Percentiles rank a stretch among this genome's conserved stretches.
Conservation (phyloP, 2,888 invertebrate species). For the Chironomus tentans region DNA sequence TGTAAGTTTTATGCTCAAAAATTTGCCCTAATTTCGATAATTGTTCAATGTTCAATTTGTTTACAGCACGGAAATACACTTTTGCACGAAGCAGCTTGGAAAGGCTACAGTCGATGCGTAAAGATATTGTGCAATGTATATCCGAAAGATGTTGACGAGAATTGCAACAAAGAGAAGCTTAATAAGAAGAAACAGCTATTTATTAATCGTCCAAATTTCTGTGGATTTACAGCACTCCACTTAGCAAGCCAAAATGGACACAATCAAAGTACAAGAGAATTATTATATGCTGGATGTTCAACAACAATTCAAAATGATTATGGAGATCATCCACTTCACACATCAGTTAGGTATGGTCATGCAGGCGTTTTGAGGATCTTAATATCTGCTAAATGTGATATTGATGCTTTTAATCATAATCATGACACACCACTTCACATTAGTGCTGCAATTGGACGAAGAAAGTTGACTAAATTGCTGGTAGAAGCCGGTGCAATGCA, state of each 20-base stretch:
- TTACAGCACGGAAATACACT: constrained; percentile 84
- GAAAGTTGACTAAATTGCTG: constrained; percentile 83
- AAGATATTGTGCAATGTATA: constrained; percentile 49
- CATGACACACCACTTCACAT: constrained; percentile 93
- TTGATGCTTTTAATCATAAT: constrained; percentile 89
- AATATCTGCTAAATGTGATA: constrained; percentile 77
- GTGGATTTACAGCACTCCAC: constrained; percentile 89
- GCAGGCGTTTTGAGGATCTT: constrained; percentile 91
- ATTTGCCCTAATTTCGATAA: background rate
- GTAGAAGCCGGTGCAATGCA: constrained; percentile 70
- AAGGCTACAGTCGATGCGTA: constrained; percentile 81
- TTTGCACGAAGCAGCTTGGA: constrained; percentile 90
- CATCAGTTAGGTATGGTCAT: constrained; percentile 91
- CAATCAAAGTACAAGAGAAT: constrained; percentile 85
- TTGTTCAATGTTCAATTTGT: constrained; percentile 34
- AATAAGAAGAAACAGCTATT: background rate
- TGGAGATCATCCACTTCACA: constrained; percentile 90
- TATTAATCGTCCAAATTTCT: constrained; percentile 9
- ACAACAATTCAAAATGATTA: constrained; percentile 89
- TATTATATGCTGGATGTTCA: constrained; percentile 77
- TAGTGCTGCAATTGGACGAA: constrained; percentile 84
- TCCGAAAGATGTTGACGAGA: constrained; percentile 29
- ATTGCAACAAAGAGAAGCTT: constrained; percentile 4
- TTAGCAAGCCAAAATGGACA: constrained; percentile 94
- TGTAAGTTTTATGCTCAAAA: constrained; percentile 6